phyloP scores from a whole-genome alignment of 1,140 invertebrate genomes.

The Delia radicum region DNA sequence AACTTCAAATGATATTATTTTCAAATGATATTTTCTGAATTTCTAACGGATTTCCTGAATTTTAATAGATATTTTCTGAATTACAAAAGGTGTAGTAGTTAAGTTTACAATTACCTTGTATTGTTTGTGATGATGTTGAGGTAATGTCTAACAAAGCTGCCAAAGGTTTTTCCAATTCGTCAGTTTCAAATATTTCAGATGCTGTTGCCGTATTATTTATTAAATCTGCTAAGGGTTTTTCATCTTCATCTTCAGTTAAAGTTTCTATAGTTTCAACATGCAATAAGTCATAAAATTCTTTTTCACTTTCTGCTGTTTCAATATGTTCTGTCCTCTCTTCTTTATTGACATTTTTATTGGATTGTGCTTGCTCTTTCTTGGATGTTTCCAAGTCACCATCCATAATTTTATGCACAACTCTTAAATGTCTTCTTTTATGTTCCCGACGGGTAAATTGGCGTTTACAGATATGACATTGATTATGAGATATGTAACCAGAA shows the following conservation, averaged over 20 bases:
- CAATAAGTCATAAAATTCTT: background rate
- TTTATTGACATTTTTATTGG: background rate
- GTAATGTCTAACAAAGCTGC: background rate
- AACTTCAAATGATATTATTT: too few relatives aligned
- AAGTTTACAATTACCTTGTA: background rate
- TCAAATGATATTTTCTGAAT: too few relatives aligned
- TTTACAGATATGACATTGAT: constrained; percentile 22
- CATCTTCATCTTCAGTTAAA: background rate
- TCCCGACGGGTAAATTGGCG: constrained; percentile 55
- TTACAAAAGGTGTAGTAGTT: too few relatives aligned
- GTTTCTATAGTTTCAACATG: background rate
- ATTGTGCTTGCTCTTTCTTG: background rate
- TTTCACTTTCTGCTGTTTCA: background rate
- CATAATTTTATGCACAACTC: constrained; percentile 39
- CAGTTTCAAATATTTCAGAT: too few relatives aligned
- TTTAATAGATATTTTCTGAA: too few relatives aligned
- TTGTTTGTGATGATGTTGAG: background rate
- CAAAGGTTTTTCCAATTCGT: background rate
- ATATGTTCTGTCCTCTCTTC: background rate
- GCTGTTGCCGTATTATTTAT: background rate
- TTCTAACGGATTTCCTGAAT: too few relatives aligned
- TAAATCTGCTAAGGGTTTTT: background rate
- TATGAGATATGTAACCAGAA: background rate
- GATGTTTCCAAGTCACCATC: background rate
- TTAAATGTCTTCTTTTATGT: constrained; percentile 57